phyloP scores from a whole-genome alignment of 2,113 vertebrate genomes.

The Centropus unirufus region DNA sequence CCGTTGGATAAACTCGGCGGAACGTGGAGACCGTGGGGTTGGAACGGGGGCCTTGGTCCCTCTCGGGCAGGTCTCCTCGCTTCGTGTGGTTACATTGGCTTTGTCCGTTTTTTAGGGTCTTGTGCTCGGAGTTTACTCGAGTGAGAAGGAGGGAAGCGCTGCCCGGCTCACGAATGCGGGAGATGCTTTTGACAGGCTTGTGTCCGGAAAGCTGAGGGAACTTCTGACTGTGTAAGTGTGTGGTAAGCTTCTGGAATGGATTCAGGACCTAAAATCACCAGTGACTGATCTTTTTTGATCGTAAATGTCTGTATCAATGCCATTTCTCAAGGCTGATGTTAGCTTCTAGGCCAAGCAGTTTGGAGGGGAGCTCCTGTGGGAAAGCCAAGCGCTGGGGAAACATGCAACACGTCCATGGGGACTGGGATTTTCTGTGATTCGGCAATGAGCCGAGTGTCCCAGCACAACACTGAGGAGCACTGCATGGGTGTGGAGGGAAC shows the following conservation, averaged over 20 bases:
- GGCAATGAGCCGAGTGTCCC: background rate
- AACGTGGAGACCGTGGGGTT: too few species aligned
- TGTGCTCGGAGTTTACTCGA: constrained; percentile 88
- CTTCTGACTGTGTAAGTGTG: constrained; percentile 84
- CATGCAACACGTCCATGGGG: background rate
- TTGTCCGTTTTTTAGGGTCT: constrained; percentile 80
- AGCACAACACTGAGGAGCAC: background rate
- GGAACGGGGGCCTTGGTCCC: too few species aligned
- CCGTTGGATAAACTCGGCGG: too few species aligned
- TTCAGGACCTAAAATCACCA: background rate
- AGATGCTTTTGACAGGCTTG: constrained; percentile 80
- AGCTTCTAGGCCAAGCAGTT: background rate
- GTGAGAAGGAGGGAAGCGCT: constrained; percentile 75
- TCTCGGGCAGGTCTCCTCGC: too few species aligned
- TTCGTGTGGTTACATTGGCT: too few species aligned
- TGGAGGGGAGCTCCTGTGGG: background rate
- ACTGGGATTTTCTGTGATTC: background rate
- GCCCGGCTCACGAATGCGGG: constrained; percentile 84
- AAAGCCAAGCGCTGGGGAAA: background rate
- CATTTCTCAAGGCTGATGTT: background rate
- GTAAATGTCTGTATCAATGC: background rate
- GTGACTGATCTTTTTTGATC: fast-evolving
- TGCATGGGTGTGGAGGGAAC: fast-evolving
- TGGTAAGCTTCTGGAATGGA: background rate
- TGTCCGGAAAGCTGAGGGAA: constrained; percentile 88